phyloP scores from a whole-genome alignment of 2,797 vertebrate species.

The Pogoniulus pusillus region DNA sequence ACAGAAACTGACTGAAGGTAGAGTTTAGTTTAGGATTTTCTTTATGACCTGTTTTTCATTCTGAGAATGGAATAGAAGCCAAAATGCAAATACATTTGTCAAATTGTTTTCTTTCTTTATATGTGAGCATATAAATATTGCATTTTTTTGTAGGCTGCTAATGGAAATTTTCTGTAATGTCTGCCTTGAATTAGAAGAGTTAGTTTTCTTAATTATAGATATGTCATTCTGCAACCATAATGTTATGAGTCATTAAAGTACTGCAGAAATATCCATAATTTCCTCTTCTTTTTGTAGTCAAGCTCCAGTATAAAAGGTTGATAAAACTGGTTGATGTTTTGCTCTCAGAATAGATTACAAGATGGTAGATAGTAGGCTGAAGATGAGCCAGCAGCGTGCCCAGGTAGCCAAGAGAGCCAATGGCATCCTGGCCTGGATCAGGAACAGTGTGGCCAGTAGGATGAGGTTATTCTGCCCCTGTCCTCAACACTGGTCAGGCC shows the following conservation, averaged over 20 bases:
- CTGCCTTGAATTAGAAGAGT: background rate
- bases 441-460: no score
- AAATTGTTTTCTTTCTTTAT: background rate
- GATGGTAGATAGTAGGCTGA: no score
- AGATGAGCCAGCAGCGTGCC: no score
- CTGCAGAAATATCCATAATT: background rate
- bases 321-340: background rate
- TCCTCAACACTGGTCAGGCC: no score
- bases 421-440: no score
- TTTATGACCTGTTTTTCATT: background rate
- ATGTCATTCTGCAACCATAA: background rate
- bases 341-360: slow-evolving; percentile 1
- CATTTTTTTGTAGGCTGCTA: background rate
- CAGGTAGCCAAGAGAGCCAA: no score
- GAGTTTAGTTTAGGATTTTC: background rate
- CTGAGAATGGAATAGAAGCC: background rate
- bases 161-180: slow-evolving; percentile 20
- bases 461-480: no score
- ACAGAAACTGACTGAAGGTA: background rate
- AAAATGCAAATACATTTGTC: background rate
- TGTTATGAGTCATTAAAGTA: slow-evolving; percentile 29
- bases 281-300: background rate
- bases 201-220: slow-evolving; percentile 23
- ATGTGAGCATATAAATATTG: background rate
- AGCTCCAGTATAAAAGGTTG: background rate